Conservation (phyloP, 2,113 vertebrate species). For the Stictonetta naevosa region DNA sequence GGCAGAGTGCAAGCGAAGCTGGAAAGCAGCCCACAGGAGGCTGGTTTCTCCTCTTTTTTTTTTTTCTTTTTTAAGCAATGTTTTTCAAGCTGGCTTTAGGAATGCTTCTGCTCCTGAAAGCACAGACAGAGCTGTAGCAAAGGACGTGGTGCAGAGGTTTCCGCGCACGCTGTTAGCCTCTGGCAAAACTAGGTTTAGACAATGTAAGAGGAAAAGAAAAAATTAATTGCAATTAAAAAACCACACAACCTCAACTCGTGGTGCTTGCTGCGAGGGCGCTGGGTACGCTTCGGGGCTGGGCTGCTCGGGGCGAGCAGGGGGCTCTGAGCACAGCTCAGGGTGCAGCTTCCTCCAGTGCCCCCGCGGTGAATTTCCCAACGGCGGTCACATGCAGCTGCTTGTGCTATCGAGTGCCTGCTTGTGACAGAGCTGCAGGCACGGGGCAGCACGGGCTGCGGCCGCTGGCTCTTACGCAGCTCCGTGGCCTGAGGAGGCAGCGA, state of each 20-base stretch:
- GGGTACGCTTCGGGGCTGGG: neutral
- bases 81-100: conserved; percentile 8
- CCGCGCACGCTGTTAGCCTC: neutral
- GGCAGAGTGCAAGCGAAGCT: neutral
- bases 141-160: neutral
- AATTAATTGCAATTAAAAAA: neutral
- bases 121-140: neutral
- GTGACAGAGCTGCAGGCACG: rapidly evolving
- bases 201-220: neutral
- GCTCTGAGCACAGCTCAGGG: neutral
- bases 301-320: neutral
- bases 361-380: neutral
- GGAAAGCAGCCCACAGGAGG: neutral
- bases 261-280: neutral
- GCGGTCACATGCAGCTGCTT: neutral
- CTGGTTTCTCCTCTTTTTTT: neutral
- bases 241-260: neutral
- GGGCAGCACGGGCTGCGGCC: neutral
- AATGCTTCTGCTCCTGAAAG: neutral
- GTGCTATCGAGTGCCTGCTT: neutral
- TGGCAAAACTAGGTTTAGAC: neutral
- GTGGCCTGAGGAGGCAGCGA: neutral
- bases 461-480: neutral
- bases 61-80: neutral
- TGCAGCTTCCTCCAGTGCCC: neutral